These are phyloP conservation scores for Julus scanicus DNA, from an alignment of 2,888 invertebrate genomes.

Conservation along the genomic window DNA sequence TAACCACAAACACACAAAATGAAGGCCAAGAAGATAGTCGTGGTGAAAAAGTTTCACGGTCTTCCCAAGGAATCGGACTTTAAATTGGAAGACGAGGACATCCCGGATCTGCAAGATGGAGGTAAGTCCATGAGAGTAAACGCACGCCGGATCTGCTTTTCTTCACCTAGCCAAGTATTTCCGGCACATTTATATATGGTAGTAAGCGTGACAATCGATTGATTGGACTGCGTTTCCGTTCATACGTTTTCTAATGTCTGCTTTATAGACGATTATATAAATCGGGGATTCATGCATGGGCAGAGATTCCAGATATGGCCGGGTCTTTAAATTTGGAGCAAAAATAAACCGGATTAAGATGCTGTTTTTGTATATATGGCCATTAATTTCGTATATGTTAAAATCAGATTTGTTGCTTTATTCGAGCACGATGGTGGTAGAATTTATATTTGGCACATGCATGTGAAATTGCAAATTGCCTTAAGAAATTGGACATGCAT, in stretches of 20 bases:
- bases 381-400: too few species aligned
- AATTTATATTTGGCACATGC: too few species aligned
- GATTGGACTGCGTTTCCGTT: not conserved
- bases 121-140: conserved; percentile 72
- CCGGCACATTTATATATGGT: not conserved
- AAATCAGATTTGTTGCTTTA: too few species aligned
- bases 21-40: conserved; percentile 74
- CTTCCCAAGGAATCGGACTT: conserved; percentile 76
- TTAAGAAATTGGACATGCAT: too few species aligned
- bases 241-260: too few species aligned
- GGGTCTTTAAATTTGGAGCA: too few species aligned
- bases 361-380: too few species aligned
- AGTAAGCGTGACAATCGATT: conserved; percentile 28
- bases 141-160: not conserved
- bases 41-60: conserved; percentile 73
- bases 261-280: too few species aligned
- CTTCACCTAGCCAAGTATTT: not conserved
- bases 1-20: conserved; percentile 61
- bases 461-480: too few species aligned
- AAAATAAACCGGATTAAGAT: not conserved
- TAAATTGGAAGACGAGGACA: conserved; percentile 75
- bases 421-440: too few species aligned
- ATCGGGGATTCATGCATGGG: too few species aligned
- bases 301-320: not conserved
- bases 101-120: conserved; percentile 75